These are phyloP conservation scores for Pyrocephalus nanus DNA, from an alignment of 2,797 vertebrate genomes.

Conservation along the genomic window DNA sequence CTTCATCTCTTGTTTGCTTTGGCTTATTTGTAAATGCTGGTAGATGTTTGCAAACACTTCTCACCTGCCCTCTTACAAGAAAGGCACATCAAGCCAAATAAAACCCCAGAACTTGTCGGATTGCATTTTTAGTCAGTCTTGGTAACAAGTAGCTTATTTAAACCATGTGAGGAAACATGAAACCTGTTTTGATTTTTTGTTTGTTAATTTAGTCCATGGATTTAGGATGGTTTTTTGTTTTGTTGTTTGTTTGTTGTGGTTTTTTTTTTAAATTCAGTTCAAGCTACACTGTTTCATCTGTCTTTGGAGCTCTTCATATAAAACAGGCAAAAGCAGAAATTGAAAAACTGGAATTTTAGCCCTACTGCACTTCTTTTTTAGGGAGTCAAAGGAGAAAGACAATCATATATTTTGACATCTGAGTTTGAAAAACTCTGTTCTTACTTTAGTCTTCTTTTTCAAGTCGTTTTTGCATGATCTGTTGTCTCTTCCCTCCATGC, in stretches of 20 bases:
- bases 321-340: neutral
- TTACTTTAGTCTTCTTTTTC: neutral
- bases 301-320: neutral
- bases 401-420: neutral
- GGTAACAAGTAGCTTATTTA: neutral
- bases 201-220: neutral
- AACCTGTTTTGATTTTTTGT: neutral
- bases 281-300: neutral
- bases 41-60: neutral
- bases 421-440: neutral
- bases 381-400: neutral
- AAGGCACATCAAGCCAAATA: neutral
- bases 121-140: neutral
- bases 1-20: neutral
- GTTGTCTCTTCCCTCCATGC: fast-evolving
- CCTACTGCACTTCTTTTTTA: fast-evolving
- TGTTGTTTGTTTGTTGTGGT: neutral
- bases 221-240: neutral
- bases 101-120: neutral
- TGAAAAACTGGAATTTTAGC: neutral
- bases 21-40: neutral
- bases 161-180: neutral
- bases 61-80: neutral
- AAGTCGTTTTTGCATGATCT: neutral
- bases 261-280: neutral